These are phyloP conservation scores for Alca torda DNA, from an alignment of 2,797 vertebrate species.

Conservation along the genomic window DNA sequence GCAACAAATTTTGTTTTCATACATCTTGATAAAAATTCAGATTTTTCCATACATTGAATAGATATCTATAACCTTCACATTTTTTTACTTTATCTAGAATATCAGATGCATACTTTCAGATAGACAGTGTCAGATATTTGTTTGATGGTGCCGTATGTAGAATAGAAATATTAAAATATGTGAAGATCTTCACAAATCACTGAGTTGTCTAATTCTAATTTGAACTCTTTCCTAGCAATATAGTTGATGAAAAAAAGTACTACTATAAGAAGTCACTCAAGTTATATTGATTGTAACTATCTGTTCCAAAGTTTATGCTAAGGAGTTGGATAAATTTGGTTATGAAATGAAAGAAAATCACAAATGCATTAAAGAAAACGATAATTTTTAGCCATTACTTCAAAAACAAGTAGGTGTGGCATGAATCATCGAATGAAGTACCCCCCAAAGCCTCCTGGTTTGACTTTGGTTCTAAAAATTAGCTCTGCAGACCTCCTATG, in stretches of 20 bases:
- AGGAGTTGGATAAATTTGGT: background rate
- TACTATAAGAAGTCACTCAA: background rate
- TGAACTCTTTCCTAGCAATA: background rate
- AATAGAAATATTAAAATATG: background rate
- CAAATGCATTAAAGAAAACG: background rate
- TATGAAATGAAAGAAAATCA: background rate
- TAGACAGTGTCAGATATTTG: background rate
- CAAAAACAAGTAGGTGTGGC: background rate
- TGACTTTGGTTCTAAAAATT: background rate
- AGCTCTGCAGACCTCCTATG: background rate
- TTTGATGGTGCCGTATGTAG: background rate
- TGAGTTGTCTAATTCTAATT: background rate
- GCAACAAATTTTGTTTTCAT: background rate
- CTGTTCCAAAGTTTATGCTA: background rate
- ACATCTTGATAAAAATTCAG: background rate
- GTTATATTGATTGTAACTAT: background rate
- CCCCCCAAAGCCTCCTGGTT: background rate
- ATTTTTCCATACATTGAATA: accelerated
- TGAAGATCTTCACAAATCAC: background rate
- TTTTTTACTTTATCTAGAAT: background rate
- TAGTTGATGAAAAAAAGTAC: background rate
- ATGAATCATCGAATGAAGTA: background rate
- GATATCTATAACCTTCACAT: background rate
- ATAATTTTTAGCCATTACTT: background rate
- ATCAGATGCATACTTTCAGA: background rate